Evolutionary conservation across 1,140 invertebrate genomes (phyloP), one percentile per base, ranked within the genome.

Genomic region (Eueides isabella): DNA sequence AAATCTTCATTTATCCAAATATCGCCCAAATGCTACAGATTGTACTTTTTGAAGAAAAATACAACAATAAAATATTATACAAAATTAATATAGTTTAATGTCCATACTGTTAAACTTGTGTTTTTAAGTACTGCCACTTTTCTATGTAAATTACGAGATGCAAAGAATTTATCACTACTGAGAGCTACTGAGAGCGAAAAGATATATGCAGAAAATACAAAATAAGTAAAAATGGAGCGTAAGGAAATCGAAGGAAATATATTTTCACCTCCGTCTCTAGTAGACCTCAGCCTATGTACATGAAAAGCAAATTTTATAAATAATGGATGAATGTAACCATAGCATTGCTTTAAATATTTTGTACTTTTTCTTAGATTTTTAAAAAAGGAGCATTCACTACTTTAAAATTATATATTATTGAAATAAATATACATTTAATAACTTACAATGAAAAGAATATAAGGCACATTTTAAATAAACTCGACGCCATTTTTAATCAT

Each of bases 221-320:
- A 30, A 77, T 75, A 74, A 78, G 38, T 76, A 78, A 55, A 26
- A 77, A 55, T 66, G 44, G n/a, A 68, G 61, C 66, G 62, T 61
- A 66, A 55, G 67, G 78, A 80, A 85, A 81, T 81, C 23, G 31
- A 65, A 63, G 55, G 44, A 74, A 74, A 74, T 70, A 74, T 70
- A 66, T 81, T 82, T 80, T 71, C 75, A 85, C 77, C 75, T 85
- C 78, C 75, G 74, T 63, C 78, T 77, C 63, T 26, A 64, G 33
- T 31, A 74, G 48, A 73, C 67, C 62, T 70, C 71, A 67, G 75
- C 75, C 75, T 74, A 77, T 66, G 35, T 38, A 38, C 35, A 77
- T 74, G 68, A 75, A 82, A 82, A 80, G 77, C 74, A 83, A 82
- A 82, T 82, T 80, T 65, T 80, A 86, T 86, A 83, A 85, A 86